Evolutionary conservation across 2,888 invertebrate species (phyloP).

Genomic region (Timandra comae): DNA sequence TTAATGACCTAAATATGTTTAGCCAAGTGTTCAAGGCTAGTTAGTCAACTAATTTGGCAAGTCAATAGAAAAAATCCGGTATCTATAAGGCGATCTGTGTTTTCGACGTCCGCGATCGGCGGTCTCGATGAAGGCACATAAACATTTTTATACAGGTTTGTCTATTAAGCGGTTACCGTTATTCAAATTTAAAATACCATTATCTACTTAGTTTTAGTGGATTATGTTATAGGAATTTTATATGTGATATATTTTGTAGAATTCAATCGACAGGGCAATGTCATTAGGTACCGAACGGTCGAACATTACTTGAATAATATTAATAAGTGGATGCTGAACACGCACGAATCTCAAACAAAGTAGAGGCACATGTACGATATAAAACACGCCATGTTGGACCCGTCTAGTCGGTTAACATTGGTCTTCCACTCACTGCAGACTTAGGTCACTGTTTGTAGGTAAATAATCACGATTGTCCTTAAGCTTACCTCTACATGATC

Average conservation of each 20-base stretch:
- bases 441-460: conserved; percentile 11
- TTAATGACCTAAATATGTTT: conserved; percentile 75
- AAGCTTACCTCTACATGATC: conserved; percentile 21
- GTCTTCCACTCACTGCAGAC: not conserved
- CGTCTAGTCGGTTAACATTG: no score
- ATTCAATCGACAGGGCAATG: conserved; percentile 5
- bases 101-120: conserved; percentile 33
- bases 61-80: conserved; percentile 59
- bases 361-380: no score
- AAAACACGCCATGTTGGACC: no score
- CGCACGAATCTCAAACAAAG: no score
- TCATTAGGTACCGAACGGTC: conserved; percentile 20
- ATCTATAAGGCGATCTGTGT: conserved; percentile 48
- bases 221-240: no score
- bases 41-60: conserved; percentile 54
- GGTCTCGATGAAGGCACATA: conserved; percentile 29
- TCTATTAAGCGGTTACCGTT: conserved; percentile 52
- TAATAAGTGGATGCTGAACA: conserved; percentile 15
- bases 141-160: conserved; percentile 41
- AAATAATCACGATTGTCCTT: conserved; percentile 9
- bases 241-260: no score
- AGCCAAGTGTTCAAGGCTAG: conserved; percentile 71
- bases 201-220: conserved; percentile 8
- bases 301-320: conserved; percentile 29
- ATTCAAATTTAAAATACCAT: conserved; percentile 31